Evolutionary conservation across 2,113 vertebrate species (phyloP).

Genomic region (Ploceus nigricollis): DNA sequence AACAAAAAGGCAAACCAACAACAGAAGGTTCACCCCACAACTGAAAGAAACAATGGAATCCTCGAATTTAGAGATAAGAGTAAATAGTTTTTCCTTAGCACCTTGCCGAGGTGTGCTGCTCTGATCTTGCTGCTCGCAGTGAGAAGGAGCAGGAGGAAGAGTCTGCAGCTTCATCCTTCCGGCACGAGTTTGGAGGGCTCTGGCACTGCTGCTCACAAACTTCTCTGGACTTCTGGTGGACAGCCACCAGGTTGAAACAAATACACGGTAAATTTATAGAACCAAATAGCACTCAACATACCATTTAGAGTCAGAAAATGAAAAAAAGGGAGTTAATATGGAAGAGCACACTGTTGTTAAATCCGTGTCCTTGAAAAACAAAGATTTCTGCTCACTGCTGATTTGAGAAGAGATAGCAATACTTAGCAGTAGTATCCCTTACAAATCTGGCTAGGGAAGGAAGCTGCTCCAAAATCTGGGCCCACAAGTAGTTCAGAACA

Average conservation of each 20-base stretch:
- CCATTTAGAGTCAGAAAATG: background rate
- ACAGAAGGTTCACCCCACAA: background rate
- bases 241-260: background rate
- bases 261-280: background rate
- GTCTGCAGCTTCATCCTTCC: background rate
- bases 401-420: background rate
- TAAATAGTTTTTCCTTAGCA: background rate
- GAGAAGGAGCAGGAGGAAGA: background rate
- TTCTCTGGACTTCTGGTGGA: background rate
- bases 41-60: background rate
- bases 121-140: background rate
- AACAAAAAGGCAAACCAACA: background rate
- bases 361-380: background rate
- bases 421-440: background rate
- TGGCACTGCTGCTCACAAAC: background rate
- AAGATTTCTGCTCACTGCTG: background rate
- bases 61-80: background rate
- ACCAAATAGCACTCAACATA: background rate
- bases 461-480: background rate
- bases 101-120: background rate
- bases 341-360: background rate
- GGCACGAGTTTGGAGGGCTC: background rate
- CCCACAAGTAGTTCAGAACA: background rate
- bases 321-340: background rate
- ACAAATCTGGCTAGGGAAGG: background rate